A percentile compares a stretch with the other conserved stretches of the same genome.
These are phyloP conservation scores for Drosophila carrolli DNA, from an alignment of 1,140 invertebrate species.

Conservation along the genomic window DNA sequence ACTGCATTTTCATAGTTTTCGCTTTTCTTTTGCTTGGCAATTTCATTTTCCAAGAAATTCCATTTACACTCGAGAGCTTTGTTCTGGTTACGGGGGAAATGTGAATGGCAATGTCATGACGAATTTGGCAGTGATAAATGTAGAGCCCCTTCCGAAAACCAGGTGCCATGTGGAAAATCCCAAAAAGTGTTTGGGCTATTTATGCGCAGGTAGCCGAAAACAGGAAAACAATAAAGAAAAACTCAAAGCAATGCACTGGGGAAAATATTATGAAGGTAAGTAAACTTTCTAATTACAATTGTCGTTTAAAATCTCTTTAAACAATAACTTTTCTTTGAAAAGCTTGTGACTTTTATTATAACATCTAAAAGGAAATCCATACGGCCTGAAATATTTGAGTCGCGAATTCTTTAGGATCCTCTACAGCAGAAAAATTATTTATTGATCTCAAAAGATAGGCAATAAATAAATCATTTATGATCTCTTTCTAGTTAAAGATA, in stretches of 20 bases:
- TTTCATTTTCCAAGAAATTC: conserved; percentile 74
- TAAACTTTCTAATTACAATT: no score
- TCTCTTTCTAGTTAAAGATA: no score
- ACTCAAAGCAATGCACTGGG: conserved; percentile 1
- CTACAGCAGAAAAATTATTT: no score
- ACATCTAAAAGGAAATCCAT: no score
- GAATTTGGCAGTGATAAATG: conserved; percentile 81
- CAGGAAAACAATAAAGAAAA: conserved; percentile 47
- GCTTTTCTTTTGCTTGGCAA: conserved; percentile 45
- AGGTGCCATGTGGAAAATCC: conserved; percentile 63
- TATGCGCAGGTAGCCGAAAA: conserved; percentile 70
- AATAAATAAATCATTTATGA: no score
- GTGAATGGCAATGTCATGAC: conserved; percentile 56
- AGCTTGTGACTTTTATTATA: no score
- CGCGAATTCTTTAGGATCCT: background rate
- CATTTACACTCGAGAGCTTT: conserved; percentile 76
- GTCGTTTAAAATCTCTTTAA: no score
- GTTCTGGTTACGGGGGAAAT: conserved; percentile 42
- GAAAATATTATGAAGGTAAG: background rate
- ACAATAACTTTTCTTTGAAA: no score
- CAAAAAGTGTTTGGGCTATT: conserved; percentile 77
- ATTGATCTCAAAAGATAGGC: no score
- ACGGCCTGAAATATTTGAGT: no score
- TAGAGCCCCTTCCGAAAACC: conserved; percentile 53
- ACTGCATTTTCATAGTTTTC: conserved; percentile 52